Evolutionary conservation across 2,797 vertebrate genomes (phyloP).

Genomic region (Prunella strophiata): DNA sequence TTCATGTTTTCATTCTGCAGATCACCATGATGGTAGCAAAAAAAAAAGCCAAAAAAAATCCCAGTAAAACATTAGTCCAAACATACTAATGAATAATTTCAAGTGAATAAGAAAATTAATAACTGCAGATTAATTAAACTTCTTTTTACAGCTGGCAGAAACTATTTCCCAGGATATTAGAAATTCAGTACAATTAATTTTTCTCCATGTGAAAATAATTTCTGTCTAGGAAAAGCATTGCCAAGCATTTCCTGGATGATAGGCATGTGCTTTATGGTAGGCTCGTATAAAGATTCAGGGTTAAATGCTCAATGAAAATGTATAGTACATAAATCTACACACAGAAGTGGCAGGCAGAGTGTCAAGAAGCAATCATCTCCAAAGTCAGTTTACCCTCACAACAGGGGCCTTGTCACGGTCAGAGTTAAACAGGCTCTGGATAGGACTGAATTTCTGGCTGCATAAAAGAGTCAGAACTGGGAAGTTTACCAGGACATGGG

Average conservation of each 20-base stretch:
- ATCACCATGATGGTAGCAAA: neutral
- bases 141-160: conserved; percentile 1
- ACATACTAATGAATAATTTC: conserved; percentile 15
- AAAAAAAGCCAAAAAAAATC: neutral
- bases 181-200: conserved; percentile 18
- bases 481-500: neutral
- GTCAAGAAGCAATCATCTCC: conserved; percentile 62
- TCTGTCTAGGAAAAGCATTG: conserved; percentile 12
- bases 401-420: conserved; percentile 35
- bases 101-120: conserved; percentile 30
- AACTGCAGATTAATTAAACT: neutral
- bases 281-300: conserved; percentile 58
- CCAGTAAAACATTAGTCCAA: neutral
- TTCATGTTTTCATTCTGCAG: neutral
- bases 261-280: conserved; percentile 41
- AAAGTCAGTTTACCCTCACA: conserved; percentile 54
- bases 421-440: conserved; percentile 40
- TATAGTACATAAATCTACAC: conserved; percentile 55
- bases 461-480: neutral
- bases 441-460: neutral
- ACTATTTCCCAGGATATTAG: conserved; percentile 30
- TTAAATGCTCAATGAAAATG: conserved; percentile 69
- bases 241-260: conserved; percentile 51
- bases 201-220: conserved; percentile 36
- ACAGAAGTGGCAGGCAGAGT: conserved; percentile 32